phyloP scores from a whole-genome alignment of 2,888 invertebrate genomes.

The Stenolophus ochropezus region DNA sequence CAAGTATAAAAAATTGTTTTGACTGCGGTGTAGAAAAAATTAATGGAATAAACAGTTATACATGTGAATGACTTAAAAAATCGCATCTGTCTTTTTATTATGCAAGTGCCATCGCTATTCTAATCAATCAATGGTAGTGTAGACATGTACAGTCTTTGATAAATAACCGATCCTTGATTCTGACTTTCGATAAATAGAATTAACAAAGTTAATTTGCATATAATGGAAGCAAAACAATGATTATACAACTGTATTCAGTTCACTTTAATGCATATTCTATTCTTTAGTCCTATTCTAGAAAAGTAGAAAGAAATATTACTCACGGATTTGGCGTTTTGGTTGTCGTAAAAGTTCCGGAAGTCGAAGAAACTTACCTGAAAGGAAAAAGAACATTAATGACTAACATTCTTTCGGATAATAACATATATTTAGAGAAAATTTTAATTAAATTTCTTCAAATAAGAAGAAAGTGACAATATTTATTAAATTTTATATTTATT shows the following conservation, averaged over 20 bases:
- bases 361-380: slow-evolving; percentile 42
- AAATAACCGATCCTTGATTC: neutral
- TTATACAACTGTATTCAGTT: slow-evolving; percentile 17
- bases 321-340: slow-evolving; percentile 27
- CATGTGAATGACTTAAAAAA: neutral
- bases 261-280: slow-evolving; percentile 5
- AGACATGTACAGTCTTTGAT: neutral
- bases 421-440: neutral
- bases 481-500: neutral
- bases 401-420: neutral
- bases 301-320: slow-evolving; percentile 22
- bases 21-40: too few relatives aligned
- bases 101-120: neutral
- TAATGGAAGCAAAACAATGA: slow-evolving; percentile 20
- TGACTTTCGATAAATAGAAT: slow-evolving; percentile 17
- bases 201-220: slow-evolving; percentile 16
- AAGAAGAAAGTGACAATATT: neutral
- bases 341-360: slow-evolving; percentile 40
- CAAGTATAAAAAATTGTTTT: too few relatives aligned
- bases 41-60: neutral
- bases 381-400: neutral
- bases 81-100: neutral
- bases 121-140: neutral
- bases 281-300: neutral
- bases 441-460: neutral